These are phyloP conservation scores for Chironomus tepperi DNA, from an alignment of 1,140 invertebrate species.

Conservation along the genomic window DNA sequence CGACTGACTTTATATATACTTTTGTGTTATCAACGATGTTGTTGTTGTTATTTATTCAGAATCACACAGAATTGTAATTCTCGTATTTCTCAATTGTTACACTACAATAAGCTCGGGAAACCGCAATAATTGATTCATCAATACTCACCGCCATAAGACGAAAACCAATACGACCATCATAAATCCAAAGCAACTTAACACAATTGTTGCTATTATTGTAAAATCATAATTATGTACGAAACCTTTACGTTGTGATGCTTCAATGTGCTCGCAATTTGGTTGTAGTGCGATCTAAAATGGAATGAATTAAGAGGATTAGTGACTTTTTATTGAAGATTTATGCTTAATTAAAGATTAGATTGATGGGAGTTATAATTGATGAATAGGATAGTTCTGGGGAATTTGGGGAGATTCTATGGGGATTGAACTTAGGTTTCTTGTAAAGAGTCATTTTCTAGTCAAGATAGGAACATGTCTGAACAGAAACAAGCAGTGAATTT, in stretches of 20 bases:
- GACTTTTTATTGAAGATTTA: not conserved
- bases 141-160: conserved; percentile 66
- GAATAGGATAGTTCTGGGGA: no score
- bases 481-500: no score
- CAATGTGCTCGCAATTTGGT: conserved; percentile 1
- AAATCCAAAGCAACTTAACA: conserved; percentile 63
- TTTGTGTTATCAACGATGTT: not conserved
- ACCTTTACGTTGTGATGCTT: conserved; percentile 16
- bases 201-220: conserved; percentile 27
- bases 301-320: not conserved
- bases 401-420: no score
- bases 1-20: not conserved
- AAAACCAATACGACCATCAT: conserved; percentile 60
- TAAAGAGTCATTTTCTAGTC: no score
- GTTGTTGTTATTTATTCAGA: not conserved
- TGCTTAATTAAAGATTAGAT: no score
- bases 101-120: not conserved
- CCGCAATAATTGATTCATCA: conserved; percentile 5
- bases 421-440: no score
- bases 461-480: no score
- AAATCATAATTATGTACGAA: conserved; percentile 2
- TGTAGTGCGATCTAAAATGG: not conserved
- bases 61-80: no score
- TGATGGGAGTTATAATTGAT: no score
- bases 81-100: not conserved